Percentiles rank a stretch among this genome's conserved stretches.
phyloP scores from a whole-genome alignment of 2,113 vertebrate species.

The Blennius ocellaris region DNA sequence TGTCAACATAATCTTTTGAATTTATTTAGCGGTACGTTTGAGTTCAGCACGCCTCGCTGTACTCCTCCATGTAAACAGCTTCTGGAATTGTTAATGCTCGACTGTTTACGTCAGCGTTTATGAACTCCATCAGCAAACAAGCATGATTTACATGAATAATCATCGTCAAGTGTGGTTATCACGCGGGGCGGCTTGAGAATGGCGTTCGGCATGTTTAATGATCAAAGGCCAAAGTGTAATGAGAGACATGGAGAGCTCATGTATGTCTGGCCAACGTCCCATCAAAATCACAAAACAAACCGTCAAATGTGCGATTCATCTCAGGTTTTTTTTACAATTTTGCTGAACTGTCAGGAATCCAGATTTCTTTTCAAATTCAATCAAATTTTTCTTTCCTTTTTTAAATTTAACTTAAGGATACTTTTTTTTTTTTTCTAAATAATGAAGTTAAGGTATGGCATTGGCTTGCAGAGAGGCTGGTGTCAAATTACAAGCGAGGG shows the following conservation, averaged over 20 bases:
- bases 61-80: constrained; percentile 69
- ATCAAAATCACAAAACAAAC: neutral
- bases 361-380: neutral
- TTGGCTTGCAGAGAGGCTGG: no score
- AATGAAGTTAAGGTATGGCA: no score
- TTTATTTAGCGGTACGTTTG: constrained; percentile 68
- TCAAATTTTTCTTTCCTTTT: neutral
- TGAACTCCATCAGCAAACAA: constrained; percentile 55
- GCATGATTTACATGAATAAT: constrained; percentile 62
- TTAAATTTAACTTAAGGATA: no score
- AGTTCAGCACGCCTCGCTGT: constrained; percentile 64
- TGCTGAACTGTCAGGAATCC: no score
- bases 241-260: no score
- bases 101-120: constrained; percentile 66
- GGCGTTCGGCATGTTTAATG: neutral
- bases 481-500: no score
- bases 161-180: constrained; percentile 29
- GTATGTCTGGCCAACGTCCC: neutral
- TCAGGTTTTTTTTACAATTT: no score
- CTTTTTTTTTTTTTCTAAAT: no score
- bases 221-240: neutral
- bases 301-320: neutral
- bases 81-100: constrained; percentile 65
- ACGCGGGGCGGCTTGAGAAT: constrained; percentile 16
- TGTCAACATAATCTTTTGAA: constrained; percentile 73